These are phyloP conservation scores for Hypomecis atomaria DNA, from an alignment of 2,888 invertebrate genomes.

Conservation along the genomic window DNA sequence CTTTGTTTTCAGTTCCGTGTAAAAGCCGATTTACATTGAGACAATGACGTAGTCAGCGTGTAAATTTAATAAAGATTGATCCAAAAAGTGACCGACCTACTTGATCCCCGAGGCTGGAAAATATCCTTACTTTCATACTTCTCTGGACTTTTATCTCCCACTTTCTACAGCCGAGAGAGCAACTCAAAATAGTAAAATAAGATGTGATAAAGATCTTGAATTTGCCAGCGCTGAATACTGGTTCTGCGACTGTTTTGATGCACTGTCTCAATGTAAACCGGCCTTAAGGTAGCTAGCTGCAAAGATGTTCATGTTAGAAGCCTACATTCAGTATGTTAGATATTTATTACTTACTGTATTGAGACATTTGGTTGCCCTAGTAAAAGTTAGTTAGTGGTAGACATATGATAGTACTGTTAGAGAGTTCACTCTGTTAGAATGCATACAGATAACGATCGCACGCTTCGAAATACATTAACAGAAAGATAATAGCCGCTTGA, in stretches of 20 bases:
- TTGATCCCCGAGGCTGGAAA: too few species aligned
- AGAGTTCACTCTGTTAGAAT: slow-evolving; percentile 13
- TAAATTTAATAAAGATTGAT: too few species aligned
- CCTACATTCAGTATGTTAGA: slow-evolving; percentile 69
- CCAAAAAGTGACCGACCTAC: too few species aligned
- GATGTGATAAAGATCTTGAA: too few species aligned
- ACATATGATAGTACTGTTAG: slow-evolving; percentile 66
- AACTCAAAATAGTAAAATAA: too few species aligned
- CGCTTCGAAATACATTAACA: background rate
- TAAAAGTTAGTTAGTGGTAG: slow-evolving; percentile 72
- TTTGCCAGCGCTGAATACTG: too few species aligned
- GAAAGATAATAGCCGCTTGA: background rate
- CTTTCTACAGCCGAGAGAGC: too few species aligned
- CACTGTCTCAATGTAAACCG: too few species aligned
- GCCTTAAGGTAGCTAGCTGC: slow-evolving; percentile 70
- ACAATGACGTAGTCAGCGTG: too few species aligned
- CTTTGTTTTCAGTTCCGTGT: slow-evolving; percentile 68
- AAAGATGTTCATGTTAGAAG: slow-evolving; percentile 48
- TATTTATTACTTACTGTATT: slow-evolving; percentile 77
- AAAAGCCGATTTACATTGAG: slow-evolving; percentile 21
- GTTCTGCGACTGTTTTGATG: too few species aligned
- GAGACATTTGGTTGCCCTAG: slow-evolving; percentile 72
- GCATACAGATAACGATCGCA: slow-evolving; percentile 2
- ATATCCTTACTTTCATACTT: too few species aligned
- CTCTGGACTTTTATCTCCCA: too few species aligned